Percentiles rank a stretch among this genome's conserved stretches.
phyloP scores from a whole-genome alignment of 2,113 vertebrate genomes.

The Syrmaticus mikado region DNA sequence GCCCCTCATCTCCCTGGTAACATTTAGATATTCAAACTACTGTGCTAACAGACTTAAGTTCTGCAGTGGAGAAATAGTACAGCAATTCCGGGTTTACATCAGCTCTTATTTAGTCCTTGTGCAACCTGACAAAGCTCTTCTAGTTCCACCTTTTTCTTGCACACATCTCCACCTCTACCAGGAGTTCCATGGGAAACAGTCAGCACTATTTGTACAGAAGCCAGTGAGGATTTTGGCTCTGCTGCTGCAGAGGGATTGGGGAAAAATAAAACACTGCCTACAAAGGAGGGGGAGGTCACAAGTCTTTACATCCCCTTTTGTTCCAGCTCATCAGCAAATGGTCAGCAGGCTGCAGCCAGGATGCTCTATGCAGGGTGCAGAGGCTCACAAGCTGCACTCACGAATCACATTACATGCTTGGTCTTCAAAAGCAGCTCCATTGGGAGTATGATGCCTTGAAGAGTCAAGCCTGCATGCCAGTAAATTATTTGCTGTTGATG shows the following conservation, averaged over 20 bases:
- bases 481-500: background rate
- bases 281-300: background rate
- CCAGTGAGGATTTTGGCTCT: background rate
- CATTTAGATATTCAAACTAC: accelerated
- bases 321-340: background rate
- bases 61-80: background rate
- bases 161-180: accelerated
- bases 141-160: background rate
- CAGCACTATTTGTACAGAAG: accelerated
- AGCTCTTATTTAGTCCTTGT: accelerated
- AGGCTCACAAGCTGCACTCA: background rate
- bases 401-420: accelerated
- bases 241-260: background rate
- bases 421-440: background rate
- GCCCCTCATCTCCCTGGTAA: background rate
- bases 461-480: background rate
- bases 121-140: background rate
- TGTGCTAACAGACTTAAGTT: background rate
- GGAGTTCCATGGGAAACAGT: background rate
- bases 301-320: background rate
- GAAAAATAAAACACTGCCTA: background rate
- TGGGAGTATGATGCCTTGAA: accelerated
- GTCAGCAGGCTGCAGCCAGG: background rate
- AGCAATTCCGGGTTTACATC: background rate
- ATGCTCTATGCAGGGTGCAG: background rate